A percentile compares a stretch with the other conserved stretches of the same genome.
phyloP scores from a whole-genome alignment of 2,888 invertebrate genomes.

The Xiphydria camelus region DNA sequence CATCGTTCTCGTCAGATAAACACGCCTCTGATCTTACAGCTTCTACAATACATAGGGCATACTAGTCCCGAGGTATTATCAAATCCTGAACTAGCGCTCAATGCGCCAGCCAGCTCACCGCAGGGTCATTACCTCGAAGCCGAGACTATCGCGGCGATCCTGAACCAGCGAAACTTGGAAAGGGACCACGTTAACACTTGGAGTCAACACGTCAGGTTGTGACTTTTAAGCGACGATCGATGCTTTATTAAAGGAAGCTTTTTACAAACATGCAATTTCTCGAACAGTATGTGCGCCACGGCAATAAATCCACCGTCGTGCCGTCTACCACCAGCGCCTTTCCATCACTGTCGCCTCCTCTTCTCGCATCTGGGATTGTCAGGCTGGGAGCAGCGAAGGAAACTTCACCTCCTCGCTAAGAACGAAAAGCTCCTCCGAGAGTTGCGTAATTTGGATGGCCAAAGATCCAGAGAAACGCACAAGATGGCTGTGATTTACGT shows the following conservation, averaged over 20 bases:
- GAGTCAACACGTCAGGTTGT: conserved; percentile 48
- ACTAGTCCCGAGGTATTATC: conserved; percentile 78
- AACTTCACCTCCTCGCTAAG: conserved; percentile 83
- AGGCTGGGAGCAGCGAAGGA: conserved; percentile 84
- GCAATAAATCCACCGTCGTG: conserved; percentile 60
- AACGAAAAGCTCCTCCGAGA: conserved; percentile 89
- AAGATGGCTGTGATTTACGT: conserved; percentile 98
- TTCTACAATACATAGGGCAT: conserved; percentile 87
- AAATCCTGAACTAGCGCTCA: conserved; percentile 63
- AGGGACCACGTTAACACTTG: conserved; percentile 67
- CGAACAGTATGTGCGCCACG: conserved; percentile 59
- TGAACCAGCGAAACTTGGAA: conserved; percentile 84
- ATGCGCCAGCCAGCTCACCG: conserved; percentile 77
- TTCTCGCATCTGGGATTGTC: conserved; percentile 89
- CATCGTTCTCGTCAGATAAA: too few species aligned
- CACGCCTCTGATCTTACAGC: conserved; percentile 63
- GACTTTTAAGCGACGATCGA: not conserved
- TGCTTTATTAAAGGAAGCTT: not conserved
- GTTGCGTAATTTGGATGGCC: conserved; percentile 89
- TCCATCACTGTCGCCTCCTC: conserved; percentile 85
- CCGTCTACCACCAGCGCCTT: conserved; percentile 65
- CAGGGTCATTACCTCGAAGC: conserved; percentile 78
- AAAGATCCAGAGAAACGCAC: conserved; percentile 89
- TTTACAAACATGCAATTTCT: conserved; percentile 1
- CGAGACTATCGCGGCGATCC: conserved; percentile 81